Evolutionary conservation across 2,113 vertebrate genomes (phyloP).

Genomic region (Geothlypis trichas): DNA sequence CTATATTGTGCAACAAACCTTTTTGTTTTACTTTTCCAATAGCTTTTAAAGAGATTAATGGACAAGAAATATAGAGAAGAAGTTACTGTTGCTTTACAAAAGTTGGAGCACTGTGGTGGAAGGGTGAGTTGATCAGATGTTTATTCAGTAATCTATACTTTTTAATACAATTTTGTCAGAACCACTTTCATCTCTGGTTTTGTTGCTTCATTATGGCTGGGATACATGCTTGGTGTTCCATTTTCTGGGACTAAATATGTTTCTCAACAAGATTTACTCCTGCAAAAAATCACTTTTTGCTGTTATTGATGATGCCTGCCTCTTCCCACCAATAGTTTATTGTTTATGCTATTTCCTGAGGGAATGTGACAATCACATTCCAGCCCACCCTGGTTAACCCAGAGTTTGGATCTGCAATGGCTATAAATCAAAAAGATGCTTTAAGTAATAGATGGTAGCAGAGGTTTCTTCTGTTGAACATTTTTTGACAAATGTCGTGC

Average conservation of each 20-base stretch:
- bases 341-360: neutral
- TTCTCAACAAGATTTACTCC: neutral
- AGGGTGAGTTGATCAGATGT: constrained; percentile 58
- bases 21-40: constrained; percentile 10
- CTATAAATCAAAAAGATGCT: neutral
- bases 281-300: neutral
- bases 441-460: neutral
- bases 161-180: neutral
- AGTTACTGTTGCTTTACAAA: constrained; percentile 74
- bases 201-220: neutral
- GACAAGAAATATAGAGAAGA: constrained; percentile 79
- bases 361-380: neutral
- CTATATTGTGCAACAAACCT: neutral
- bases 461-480: neutral
- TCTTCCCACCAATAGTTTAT: neutral
- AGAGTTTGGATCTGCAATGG: neutral
- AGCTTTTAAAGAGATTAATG: constrained; percentile 81
- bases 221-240: neutral
- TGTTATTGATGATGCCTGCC: neutral
- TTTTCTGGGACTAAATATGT: neutral
- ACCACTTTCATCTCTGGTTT: neutral
- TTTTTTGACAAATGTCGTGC: neutral
- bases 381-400: neutral
- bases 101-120: constrained; percentile 78
- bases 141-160: neutral